Conservation (phyloP, 2,113 vertebrate species). For the Vombatus ursinus region DNA sequence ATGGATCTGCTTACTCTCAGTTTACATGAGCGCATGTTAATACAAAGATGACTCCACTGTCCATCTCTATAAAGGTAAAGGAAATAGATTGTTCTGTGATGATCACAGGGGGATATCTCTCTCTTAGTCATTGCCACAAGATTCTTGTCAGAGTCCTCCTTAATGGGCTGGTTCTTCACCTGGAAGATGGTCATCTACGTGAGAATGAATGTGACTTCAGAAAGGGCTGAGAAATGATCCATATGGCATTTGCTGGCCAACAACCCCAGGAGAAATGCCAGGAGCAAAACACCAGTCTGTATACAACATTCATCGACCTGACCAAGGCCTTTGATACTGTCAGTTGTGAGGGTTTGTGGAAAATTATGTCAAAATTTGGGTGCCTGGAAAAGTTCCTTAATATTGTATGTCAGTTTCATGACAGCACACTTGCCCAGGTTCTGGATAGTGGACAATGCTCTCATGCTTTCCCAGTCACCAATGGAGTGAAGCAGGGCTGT, state of each 20-base stretch:
- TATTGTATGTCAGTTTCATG: not conserved
- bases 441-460: not conserved
- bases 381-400: not conserved
- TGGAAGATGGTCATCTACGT: not conserved
- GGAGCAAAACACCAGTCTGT: not conserved
- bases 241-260: not conserved
- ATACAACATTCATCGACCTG: not conserved
- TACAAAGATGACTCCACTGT: no score
- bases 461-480: not conserved
- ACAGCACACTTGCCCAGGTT: not conserved
- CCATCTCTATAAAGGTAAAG: no score
- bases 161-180: not conserved
- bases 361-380: not conserved
- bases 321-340: not conserved
- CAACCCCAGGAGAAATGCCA: not conserved
- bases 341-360: not conserved
- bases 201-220: not conserved
- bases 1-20: not conserved
- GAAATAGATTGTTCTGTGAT: not conserved
- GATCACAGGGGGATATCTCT: not conserved
- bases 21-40: not conserved
- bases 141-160: not conserved
- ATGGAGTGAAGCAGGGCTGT: not conserved
- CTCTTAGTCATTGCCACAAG: not conserved
- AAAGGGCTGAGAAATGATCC: not conserved